Conservation (phyloP, 2,888 invertebrate species). For the Nephrotoma guestfalica region DNA sequence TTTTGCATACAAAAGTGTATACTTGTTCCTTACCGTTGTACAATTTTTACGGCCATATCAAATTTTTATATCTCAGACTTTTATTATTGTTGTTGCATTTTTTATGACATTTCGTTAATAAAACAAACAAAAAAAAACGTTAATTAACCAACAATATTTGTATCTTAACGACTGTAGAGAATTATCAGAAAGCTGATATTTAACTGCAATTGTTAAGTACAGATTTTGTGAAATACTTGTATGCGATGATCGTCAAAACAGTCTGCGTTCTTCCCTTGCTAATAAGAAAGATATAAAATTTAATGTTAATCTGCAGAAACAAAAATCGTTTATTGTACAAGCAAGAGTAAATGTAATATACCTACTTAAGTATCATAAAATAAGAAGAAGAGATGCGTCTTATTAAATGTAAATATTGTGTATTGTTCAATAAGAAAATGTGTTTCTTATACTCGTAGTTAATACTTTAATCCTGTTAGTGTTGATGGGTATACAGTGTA, state of each 20-base stretch:
- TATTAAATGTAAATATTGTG: background rate
- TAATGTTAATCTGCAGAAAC: background rate
- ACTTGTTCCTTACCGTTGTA: background rate
- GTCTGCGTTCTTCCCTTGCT: background rate
- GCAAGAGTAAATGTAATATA: background rate
- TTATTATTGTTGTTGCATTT: background rate
- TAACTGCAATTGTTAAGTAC: background rate
- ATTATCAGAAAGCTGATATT: background rate
- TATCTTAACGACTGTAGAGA: background rate
- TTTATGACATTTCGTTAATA: background rate
- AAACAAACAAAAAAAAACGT: background rate
- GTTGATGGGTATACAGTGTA: background rate
- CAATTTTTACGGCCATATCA: background rate
- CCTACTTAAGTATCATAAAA: background rate
- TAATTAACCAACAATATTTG: background rate
- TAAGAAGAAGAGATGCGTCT: background rate
- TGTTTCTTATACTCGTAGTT: background rate
- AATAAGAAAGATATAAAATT: background rate
- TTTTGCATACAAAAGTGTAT: no score
- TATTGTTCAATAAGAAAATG: background rate
- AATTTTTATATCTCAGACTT: background rate
- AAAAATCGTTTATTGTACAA: background rate
- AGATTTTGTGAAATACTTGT: background rate
- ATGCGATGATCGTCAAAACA: background rate
- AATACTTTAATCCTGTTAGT: background rate